phyloP scores from a whole-genome alignment of 2,888 invertebrate genomes.

The Athalia circularis region DNA sequence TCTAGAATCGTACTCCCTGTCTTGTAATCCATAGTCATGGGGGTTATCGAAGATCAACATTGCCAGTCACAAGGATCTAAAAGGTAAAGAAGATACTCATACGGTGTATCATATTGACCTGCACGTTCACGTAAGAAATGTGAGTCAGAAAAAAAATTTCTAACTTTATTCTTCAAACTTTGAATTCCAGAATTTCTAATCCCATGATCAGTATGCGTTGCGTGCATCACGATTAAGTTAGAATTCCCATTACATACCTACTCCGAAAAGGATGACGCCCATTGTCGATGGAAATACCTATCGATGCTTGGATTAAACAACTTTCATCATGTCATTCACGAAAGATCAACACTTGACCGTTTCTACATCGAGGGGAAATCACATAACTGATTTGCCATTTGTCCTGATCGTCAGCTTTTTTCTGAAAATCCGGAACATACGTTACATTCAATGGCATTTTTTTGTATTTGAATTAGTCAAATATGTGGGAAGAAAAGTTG shows the following conservation, averaged over 20 bases:
- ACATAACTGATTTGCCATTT: background rate
- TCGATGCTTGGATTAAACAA: conserved; percentile 10
- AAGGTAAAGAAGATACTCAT: no score
- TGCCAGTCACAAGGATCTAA: no score
- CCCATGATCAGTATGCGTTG: conserved; percentile 34
- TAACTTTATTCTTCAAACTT: conserved; percentile 19
- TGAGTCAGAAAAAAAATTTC: background rate
- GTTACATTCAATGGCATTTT: background rate
- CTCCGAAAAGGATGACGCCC: conserved; percentile 3
- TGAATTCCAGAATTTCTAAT: conserved; percentile 28
- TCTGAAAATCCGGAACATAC: background rate
- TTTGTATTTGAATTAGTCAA: background rate
- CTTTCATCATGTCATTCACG: conserved; percentile 5
- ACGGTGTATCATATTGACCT: background rate
- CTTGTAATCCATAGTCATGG: no score
- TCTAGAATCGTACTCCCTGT: background rate
- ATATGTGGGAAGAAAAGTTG: conserved; percentile 8
- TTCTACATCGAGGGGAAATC: background rate
- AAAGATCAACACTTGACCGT: background rate
- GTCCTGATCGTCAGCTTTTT: conserved; percentile 5
- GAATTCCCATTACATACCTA: conserved; percentile 14
- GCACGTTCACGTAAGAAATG: no score
- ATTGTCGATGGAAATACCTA: conserved; percentile 13
- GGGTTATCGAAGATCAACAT: no score
- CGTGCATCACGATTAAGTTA: conserved; percentile 25